Conservation (phyloP, 2,888 invertebrate genomes). For the Scaptomyza parva region DNA sequence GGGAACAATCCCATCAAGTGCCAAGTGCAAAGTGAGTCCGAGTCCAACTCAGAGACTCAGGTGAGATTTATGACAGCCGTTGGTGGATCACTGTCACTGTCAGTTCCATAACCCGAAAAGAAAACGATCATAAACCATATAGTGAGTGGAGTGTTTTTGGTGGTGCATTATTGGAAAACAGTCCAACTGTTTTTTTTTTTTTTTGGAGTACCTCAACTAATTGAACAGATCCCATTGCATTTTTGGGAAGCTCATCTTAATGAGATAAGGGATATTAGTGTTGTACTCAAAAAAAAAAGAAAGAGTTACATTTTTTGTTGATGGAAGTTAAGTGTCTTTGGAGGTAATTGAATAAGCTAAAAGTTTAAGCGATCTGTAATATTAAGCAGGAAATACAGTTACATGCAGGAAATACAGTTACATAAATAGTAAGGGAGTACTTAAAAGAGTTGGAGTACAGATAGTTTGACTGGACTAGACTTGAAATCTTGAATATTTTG, state of each 20-base stretch:
- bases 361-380: neutral
- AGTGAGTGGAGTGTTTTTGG: no score
- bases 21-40: slow-evolving; percentile 10
- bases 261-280: slow-evolving; percentile 9
- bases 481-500: no score
- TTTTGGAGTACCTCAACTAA: slow-evolving; percentile 46
- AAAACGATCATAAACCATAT: neutral
- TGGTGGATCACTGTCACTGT: slow-evolving; percentile 64
- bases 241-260: slow-evolving; percentile 29
- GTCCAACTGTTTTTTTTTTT: no score
- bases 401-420: no score
- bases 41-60: slow-evolving; percentile 26
- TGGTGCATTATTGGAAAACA: slow-evolving; percentile 3
- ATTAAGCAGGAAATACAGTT: no score
- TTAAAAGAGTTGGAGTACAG: no score
- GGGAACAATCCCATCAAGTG: slow-evolving; percentile 68
- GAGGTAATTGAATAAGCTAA: neutral
- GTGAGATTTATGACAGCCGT: slow-evolving; percentile 75
- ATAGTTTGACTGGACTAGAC: no score
- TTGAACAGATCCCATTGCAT: slow-evolving; percentile 45
- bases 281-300: neutral
- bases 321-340: neutral
- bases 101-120: no score
- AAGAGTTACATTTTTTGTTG: neutral
- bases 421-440: no score